phyloP scores from a whole-genome alignment of 2,113 vertebrate species.

The Procavia capensis region DNA sequence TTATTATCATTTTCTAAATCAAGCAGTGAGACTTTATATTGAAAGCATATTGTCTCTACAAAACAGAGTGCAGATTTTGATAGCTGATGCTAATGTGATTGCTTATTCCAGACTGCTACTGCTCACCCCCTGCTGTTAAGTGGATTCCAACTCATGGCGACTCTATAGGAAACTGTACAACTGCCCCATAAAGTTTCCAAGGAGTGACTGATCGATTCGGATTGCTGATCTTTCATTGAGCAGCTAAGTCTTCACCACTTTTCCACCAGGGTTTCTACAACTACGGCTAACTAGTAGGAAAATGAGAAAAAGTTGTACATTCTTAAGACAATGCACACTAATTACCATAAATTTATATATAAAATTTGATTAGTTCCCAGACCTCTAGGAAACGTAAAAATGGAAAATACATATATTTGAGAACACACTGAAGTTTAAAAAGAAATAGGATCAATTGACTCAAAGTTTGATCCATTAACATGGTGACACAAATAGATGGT shows the following conservation, averaged over 20 bases:
- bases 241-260: too few species aligned
- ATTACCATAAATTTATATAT: slow-evolving; percentile 28
- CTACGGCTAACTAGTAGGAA: background rate
- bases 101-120: background rate
- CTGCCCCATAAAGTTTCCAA: too few species aligned
- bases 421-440: background rate
- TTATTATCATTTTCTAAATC: slow-evolving; percentile 63
- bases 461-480: background rate
- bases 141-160: too few species aligned
- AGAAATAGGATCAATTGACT: background rate
- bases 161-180: too few species aligned
- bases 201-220: too few species aligned
- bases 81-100: background rate
- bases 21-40: background rate
- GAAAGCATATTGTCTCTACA: slow-evolving; percentile 45
- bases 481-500: too few species aligned
- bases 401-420: background rate
- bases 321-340: slow-evolving; percentile 18
- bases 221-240: too few species aligned
- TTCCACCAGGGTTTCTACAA: too few species aligned
- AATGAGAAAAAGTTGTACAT: background rate
- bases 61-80: slow-evolving; percentile 15
- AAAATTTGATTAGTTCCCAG: slow-evolving; percentile 27
- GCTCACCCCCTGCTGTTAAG: background rate
- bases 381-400: slow-evolving; percentile 53